Base-by-base conservation (phyloP, 2,888 invertebrate genomes). In the Heliconius ethilla region DNA sequence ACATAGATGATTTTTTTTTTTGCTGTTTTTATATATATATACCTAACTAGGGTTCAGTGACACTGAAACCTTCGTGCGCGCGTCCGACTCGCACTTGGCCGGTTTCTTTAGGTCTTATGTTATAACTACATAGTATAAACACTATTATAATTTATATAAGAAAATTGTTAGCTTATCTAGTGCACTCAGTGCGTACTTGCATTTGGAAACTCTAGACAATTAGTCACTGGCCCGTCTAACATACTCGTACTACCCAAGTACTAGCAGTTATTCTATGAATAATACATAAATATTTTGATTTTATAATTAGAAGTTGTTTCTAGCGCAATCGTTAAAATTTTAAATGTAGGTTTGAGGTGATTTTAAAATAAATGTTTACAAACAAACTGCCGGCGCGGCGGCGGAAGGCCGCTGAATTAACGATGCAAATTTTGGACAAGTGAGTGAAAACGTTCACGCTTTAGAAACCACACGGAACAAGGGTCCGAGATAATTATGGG, bases 391-490 rank as follows among this genome's bases (percentile, higher is more conserved):
- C 33, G 33, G 70, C 27, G 45, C 29, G 29, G 70, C 27, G 51
- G 45, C 27, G 70, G 27, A 51, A 51, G 45, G 45, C 40, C 70
- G 51, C 27, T 22, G 22, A 51, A 51, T 70, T 70, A 70, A 70
- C 70, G 70, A 70, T 70, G 51, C 27, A 70, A 70, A 70, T 51
- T 70, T 70, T 70, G 70, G 70, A 70, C 70, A 51, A 70, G 51
- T 67, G 70, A 70, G 51, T 51, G 70, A 51, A 70, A 70, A 51
- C 51, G 27, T 70, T 70, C 51, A 51, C 70, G 51, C 45, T 70
- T 70, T 70, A 27, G 70, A 27, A 27, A 70, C 27, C 70, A 27
- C 70, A 51, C 45, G 27, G 27, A 69, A 51, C 51, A 70, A 37
- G 67, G 37, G 67, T 37, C 67, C 22, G 37, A n/a, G 37, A 11